A percentile compares a stretch with the other conserved stretches of the same genome.
Evolutionary conservation across 2,888 invertebrate genomes (phyloP).

Genomic region (Lissocephala sabroskyi): DNA sequence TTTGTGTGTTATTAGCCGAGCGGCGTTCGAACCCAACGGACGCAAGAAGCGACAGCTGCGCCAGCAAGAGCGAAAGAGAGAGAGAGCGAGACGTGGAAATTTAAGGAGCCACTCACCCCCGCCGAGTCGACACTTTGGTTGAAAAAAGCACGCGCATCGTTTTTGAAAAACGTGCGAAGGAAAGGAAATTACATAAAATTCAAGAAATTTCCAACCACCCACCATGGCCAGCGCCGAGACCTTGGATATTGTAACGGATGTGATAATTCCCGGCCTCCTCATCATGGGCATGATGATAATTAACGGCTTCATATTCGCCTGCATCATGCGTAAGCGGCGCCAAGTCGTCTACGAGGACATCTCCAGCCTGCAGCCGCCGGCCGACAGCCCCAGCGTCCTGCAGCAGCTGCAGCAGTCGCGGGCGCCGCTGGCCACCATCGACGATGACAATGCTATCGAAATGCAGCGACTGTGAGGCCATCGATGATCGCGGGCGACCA

Average conservation of each 20-base stretch:
- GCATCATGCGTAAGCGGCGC: conserved; percentile 50
- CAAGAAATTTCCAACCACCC: not conserved
- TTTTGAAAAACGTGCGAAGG: not conserved
- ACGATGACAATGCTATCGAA: not conserved
- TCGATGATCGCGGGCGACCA: conserved; percentile 12
- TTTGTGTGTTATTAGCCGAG: no score
- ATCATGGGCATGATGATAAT: conserved; percentile 40
- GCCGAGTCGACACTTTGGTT: no score
- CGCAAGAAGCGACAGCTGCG: no score
- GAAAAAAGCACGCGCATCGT: not conserved
- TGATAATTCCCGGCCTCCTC: conserved; percentile 49
- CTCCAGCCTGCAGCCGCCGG: conserved; percentile 4
- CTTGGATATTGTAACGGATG: conserved; percentile 42
- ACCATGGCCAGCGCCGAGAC: conserved; percentile 21
- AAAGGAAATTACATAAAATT: conserved; percentile 18
- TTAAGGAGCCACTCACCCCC: no score
- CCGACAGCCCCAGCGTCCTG: conserved; percentile 47
- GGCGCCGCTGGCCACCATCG: not conserved
- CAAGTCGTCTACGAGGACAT: conserved; percentile 26
- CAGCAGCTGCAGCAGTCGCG: conserved; percentile 38
- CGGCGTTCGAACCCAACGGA: no score
- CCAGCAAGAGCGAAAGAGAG: not conserved
- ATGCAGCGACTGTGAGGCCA: not conserved
- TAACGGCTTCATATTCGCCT: conserved; percentile 51
- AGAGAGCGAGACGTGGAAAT: not conserved